Evolutionary conservation across 30 jellyfish, hydroid and myxozoan species (phyloP), one percentile per base, ranked within the genome.

Genomic region (Chrysaora quinquecirrha): DNA sequence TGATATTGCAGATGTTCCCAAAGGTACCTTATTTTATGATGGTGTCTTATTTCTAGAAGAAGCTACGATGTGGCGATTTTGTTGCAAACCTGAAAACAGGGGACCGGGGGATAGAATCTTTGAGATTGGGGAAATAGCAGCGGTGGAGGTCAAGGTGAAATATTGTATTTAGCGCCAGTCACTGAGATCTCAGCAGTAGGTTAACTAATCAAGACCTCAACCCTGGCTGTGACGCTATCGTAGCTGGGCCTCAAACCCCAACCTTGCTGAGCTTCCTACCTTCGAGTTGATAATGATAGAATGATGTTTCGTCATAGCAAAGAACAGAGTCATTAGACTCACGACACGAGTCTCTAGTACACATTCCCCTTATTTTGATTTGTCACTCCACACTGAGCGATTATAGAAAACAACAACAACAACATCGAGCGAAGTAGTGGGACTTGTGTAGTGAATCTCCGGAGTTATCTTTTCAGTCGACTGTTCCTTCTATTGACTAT

Each of bases 1-100:
- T 22, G 24, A 48, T 6, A 78, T 88, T 62, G 76, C 71, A 23
- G 97, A 88, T 62, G 89, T 80, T 25, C 97, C 97, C 1, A 32
- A 52, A 21, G 97, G 97, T 71, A 87, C 11, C 23, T 24, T 30
- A 24, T 2, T 6, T 56, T 27, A 56, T 7, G n/a, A 7, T 62
- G 68, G 1, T 3, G 1, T 0, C 61, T 9, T 3, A 1, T 49
- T 7, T 4, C 19, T 27, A 43, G n/a, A n/a, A n/a, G n/a, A n/a
- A n/a, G n/a, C n/a, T n/a, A n/a, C n/a, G n/a, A n/a, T n/a, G n/a
- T n/a, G n/a, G 9, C 58, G 16, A 6, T 43, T 6, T 43, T 43
- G 58, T 9, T 43, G 9, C 16, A 6, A 9, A 43, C 58, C 58
- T 43, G 58, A 43, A 16, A 6, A 6, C 58, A 43, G 16, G 16